These are phyloP conservation scores for Chiloscyllium punctatum DNA, from an alignment of 2,797 vertebrate genomes.

Conservation along the genomic window DNA sequence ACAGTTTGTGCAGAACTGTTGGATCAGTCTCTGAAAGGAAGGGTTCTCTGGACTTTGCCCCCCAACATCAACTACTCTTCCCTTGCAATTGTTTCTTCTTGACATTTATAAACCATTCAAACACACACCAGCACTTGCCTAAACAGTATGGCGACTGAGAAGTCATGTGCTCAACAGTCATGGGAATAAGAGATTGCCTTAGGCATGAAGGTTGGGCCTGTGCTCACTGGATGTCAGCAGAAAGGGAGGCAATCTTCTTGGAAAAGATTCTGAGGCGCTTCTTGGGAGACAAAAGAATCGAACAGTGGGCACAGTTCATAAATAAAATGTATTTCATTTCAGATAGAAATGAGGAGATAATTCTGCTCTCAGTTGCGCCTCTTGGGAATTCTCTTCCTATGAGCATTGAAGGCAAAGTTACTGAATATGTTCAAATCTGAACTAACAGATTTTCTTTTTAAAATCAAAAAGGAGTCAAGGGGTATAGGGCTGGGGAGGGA, in stretches of 20 bases:
- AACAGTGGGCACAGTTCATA: no score
- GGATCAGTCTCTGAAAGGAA: background rate
- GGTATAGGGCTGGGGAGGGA: no score
- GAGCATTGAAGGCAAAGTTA: no score
- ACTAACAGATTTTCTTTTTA: background rate
- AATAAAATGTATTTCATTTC: background rate
- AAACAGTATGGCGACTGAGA: background rate
- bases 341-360: background rate
- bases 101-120: background rate
- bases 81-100: background rate
- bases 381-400: no score
- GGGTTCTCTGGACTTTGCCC: background rate
- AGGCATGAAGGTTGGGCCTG: background rate
- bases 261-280: background rate
- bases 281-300: no score
- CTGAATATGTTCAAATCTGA: background rate
- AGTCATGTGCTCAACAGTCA: background rate
- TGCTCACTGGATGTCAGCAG: background rate
- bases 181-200: background rate
- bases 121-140: background rate
- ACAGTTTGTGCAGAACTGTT: background rate
- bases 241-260: background rate
- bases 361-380: background rate
- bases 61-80: background rate
- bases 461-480: background rate